phyloP scores from a whole-genome alignment of 2,113 vertebrate species.

The Solea senegalensis region DNA sequence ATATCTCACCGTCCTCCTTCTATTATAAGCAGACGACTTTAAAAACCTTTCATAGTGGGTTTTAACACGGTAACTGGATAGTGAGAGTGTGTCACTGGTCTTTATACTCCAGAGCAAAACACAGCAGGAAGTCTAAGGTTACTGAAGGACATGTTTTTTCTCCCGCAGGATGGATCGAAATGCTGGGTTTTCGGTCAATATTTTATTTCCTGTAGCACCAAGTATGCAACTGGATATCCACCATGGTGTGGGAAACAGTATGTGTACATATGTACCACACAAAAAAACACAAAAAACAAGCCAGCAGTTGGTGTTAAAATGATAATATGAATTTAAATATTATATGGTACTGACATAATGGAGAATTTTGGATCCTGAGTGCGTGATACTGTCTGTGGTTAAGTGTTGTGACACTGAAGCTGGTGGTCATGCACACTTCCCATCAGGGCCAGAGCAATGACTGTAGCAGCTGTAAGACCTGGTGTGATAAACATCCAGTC shows the following conservation, averaged over 20 bases:
- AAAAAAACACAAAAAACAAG: constrained; percentile 8
- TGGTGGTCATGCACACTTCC: constrained; percentile 54
- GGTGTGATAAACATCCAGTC: constrained; percentile 26
- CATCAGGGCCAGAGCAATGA: constrained; percentile 12
- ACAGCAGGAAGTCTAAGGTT: constrained; percentile 47
- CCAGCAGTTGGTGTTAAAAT: background rate
- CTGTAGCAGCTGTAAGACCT: constrained; percentile 12
- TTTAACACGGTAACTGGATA: constrained; percentile 22
- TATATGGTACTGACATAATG: background rate
- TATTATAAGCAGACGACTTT: no score
- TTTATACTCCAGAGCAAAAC: constrained; percentile 17
- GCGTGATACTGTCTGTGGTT: constrained; percentile 19
- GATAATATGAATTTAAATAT: background rate
- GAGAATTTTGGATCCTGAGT: background rate
- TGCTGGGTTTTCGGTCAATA: constrained; percentile 59
- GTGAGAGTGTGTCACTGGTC: background rate
- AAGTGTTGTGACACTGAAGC: constrained; percentile 55
- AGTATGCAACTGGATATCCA: constrained; percentile 54
- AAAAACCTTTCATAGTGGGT: background rate
- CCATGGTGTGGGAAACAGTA: constrained; percentile 29
- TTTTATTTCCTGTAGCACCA: constrained; percentile 51
- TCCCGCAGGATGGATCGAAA: constrained; percentile 32
- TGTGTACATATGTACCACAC: constrained; percentile 15
- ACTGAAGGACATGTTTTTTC: constrained; percentile 38
- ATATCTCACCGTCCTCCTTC: no score